These are phyloP conservation scores for Tenthredo mesomela DNA, from an alignment of 2,888 invertebrate genomes.

Conservation along the genomic window DNA sequence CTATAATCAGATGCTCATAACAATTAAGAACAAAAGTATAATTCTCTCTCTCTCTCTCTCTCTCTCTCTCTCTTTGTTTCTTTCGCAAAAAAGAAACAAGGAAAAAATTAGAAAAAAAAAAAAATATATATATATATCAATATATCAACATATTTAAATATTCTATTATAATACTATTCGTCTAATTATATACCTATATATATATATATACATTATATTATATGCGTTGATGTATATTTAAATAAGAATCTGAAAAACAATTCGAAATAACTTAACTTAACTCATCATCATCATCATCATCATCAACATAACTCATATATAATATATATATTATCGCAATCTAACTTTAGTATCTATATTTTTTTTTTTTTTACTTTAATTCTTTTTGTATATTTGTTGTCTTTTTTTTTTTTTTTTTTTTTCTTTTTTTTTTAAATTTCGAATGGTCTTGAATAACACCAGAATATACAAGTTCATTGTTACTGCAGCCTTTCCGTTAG, in stretches of 20 bases:
- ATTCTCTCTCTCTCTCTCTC: too few relatives aligned
- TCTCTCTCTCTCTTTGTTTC: too few relatives aligned
- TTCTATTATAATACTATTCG: background rate
- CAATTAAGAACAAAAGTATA: background rate
- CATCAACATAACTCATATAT: background rate
- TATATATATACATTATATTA: background rate
- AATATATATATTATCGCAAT: background rate
- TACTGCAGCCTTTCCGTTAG: slow-evolving; percentile 6
- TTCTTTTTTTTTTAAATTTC: background rate
- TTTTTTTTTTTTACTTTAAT: too few relatives aligned
- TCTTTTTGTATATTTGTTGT: background rate
- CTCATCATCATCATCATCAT: background rate
- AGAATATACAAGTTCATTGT: background rate
- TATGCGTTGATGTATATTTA: too few relatives aligned
- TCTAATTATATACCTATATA: too few relatives aligned
- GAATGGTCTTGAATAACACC: slow-evolving; percentile 4
- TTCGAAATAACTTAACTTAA: background rate
- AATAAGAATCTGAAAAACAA: background rate
- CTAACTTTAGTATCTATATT: background rate
- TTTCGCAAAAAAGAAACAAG: too few relatives aligned
- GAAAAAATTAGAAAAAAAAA: too few relatives aligned
- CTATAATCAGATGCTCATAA: background rate
- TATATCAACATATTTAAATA: too few relatives aligned
- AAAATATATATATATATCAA: too few relatives aligned
- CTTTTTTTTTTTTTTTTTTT: background rate